Base-by-base conservation (phyloP, 1,140 invertebrate genomes). In the Drepana arcuata region DNA sequence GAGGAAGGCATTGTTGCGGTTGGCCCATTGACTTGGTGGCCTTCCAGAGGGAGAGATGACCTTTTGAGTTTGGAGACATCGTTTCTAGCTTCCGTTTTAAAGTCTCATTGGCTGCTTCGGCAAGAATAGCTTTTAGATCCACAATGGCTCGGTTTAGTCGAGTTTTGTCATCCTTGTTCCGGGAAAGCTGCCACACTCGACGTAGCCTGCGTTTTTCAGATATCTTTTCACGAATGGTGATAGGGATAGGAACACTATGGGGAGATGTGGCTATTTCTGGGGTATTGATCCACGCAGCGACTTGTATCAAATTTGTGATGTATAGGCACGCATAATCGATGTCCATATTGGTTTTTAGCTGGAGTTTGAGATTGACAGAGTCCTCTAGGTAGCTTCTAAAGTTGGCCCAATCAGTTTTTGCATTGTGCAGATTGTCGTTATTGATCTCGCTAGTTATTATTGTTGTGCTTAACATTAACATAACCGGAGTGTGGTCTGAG, bases 401-500 rank as follows among this genome's bases (percentile, higher is more conserved):
- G 13, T 6, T 7, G n/a, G 33, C 12, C 33, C 38, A 46, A 27
- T 46, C 43, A 7, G 43, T 46, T 6, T 30, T n/a, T 12, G 1
- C 13, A 14, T 40, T 46, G 14, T 15, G 9, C 4, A 46, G n/a
- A 9, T 3, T 16, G 2, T 16, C 26, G 4, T 13, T n/a, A n/a
- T n/a, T 7, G 9, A 25, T 32, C 14, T 35, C 14, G 7, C 1
- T 0, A 2, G 7, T 1, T 7, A 39, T 21, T 1, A 34, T 6
- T 9, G 16, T 39, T 34, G 11, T 13, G 14, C 32, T 30, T 1
- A 45, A 4, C 3, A 16, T 39, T 7, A 45, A 23, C 0, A 45
- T 21, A 4, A 39, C 36, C 7, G 42, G 42, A 5, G 34, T 31
- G n/a, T 43, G 41, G 15, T 55, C 48, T 6, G 42, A 51, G 2